Evolutionary conservation across 2,113 vertebrate species (phyloP).

Genomic region (Cyprinodon brontotheroides): DNA sequence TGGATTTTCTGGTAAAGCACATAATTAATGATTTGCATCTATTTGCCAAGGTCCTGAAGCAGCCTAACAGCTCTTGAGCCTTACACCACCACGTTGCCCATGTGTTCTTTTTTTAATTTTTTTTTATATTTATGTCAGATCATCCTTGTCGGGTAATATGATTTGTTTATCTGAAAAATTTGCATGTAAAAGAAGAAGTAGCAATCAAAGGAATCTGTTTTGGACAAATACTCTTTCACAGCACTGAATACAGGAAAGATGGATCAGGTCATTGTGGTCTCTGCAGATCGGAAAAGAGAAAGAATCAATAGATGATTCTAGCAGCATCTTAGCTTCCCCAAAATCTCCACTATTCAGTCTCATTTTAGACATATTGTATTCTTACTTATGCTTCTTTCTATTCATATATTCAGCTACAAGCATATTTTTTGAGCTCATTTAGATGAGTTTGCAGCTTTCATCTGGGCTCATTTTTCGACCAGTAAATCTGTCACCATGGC

Average conservation of each 20-base stretch:
- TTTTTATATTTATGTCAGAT: neutral
- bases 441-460: conserved; percentile 24
- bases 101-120: neutral
- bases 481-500: conserved; percentile 61
- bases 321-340: conserved; percentile 8
- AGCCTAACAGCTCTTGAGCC: neutral
- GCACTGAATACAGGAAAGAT: neutral
- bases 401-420: conserved; percentile 7
- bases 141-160: neutral
- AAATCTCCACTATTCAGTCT: neutral
- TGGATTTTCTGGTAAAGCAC: too few relatives aligned
- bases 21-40: too few relatives aligned
- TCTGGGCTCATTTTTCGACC: conserved; percentile 46
- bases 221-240: neutral
- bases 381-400: neutral
- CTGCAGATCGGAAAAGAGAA: neutral
- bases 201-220: neutral
- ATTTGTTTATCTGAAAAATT: neutral
- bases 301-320: conserved; percentile 4
- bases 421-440: conserved; percentile 28
- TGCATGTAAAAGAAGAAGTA: neutral
- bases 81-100: neutral
- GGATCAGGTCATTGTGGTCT: neutral
- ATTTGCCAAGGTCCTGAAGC: neutral
- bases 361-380: neutral